These are phyloP conservation scores for Heliconius eleuchia DNA, from an alignment of 1,140 invertebrate genomes.

Conservation along the genomic window DNA sequence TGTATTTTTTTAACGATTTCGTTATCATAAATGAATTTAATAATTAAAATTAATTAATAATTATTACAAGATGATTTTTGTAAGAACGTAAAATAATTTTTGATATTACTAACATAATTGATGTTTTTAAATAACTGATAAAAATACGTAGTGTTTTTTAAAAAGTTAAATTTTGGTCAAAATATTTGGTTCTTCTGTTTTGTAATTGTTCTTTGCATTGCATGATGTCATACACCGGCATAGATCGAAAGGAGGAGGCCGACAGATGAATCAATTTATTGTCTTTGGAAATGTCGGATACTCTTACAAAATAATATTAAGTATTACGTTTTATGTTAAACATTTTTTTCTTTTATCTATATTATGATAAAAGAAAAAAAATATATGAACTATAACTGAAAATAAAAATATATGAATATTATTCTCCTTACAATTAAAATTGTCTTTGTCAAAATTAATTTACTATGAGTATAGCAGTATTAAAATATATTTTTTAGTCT, in stretches of 20 bases:
- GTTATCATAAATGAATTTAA: not conserved
- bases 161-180: not conserved
- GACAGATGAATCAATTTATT: conserved; percentile 20
- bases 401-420: too few relatives aligned
- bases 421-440: too few relatives aligned
- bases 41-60: conserved; percentile 28
- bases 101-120: not conserved
- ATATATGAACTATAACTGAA: too few relatives aligned
- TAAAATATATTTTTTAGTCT: too few relatives aligned
- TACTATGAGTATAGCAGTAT: too few relatives aligned
- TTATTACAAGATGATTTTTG: not conserved
- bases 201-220: conserved; percentile 43
- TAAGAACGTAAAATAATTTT: not conserved
- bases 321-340: not conserved
- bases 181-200: not conserved
- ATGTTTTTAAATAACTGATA: not conserved
- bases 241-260: conserved; percentile 32
- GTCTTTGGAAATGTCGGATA: conserved; percentile 25
- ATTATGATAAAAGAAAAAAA: too few relatives aligned
- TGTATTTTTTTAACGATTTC: not conserved
- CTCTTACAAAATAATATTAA: not conserved
- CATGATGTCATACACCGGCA: conserved; percentile 64
- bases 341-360: not conserved
- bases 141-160: not conserved
- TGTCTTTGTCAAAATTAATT: too few relatives aligned